A percentile compares a stretch with the other conserved stretches of the same genome.
These are phyloP conservation scores for Glomeris marginata DNA, from an alignment of 2,888 invertebrate species.

Conservation along the genomic window DNA sequence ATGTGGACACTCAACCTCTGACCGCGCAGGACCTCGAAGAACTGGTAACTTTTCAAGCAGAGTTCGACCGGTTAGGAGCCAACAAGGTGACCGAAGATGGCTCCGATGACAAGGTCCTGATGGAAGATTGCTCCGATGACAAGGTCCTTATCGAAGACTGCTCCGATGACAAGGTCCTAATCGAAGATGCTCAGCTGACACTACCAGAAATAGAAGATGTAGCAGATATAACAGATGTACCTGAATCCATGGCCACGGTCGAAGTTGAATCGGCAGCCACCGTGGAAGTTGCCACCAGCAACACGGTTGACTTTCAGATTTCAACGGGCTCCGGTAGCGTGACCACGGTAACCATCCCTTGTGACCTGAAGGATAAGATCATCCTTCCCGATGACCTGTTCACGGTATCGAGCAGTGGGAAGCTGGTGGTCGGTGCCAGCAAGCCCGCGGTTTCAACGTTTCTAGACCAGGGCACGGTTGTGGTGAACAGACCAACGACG, in stretches of 20 bases:
- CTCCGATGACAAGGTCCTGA: neutral
- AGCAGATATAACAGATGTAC: neutral
- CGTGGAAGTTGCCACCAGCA: neutral
- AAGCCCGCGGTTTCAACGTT: too few species aligned
- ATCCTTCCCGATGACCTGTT: too few species aligned
- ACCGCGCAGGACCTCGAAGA: conserved; percentile 16
- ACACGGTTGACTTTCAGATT: neutral
- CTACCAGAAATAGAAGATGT: neutral
- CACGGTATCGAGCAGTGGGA: too few species aligned
- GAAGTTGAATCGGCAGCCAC: neutral
- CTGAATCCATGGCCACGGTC: neutral
- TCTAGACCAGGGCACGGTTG: neutral
- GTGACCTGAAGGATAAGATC: too few species aligned
- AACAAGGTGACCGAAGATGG: too few species aligned
- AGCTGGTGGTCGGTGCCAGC: too few species aligned
- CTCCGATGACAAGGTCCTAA: neutral
- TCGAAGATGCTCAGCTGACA: neutral
- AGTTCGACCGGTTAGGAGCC: conserved; percentile 14
- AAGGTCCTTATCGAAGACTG: too few species aligned
- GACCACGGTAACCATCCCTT: neutral
- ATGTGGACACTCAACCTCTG: neutral
- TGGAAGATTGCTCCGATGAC: neutral
- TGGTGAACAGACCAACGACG: conserved; percentile 2
- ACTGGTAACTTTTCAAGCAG: conserved; percentile 16
- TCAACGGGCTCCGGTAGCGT: neutral